These are phyloP conservation scores for Parapristionchus giblindavisi DNA, from an alignment of 2,888 invertebrate genomes.

Conservation along the genomic window DNA sequence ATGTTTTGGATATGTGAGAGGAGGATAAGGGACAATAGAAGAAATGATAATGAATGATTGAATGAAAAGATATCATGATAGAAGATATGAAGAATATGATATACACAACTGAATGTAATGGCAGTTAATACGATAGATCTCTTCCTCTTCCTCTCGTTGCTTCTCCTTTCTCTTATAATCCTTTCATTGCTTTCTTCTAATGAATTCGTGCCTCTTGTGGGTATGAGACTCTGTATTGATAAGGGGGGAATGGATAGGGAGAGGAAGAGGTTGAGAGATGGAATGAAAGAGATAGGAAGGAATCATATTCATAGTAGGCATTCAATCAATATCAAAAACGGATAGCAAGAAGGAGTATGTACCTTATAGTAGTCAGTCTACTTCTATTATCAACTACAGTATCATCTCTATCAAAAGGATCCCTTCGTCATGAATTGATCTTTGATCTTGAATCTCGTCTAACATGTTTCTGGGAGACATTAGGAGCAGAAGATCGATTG, in stretches of 20 bases:
- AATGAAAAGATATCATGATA: not conserved
- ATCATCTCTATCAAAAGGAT: not conserved
- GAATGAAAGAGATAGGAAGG: slow-evolving; percentile 6
- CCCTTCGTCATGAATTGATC: slow-evolving; percentile 17
- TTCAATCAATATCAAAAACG: too few species aligned
- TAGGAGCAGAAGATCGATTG: slow-evolving; percentile 1
- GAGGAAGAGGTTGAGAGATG: not conserved
- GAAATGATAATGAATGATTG: not conserved
- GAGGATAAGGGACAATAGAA: not conserved
- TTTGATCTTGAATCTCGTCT: slow-evolving; percentile 25
- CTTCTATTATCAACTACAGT: not conserved
- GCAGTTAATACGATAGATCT: not conserved
- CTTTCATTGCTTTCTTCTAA: not conserved
- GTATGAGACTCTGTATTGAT: too few species aligned
- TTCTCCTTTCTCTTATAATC: not conserved
- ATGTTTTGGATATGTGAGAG: slow-evolving; percentile 7
- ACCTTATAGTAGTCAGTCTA: not conserved
- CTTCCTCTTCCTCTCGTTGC: not conserved
- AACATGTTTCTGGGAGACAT: slow-evolving; percentile 33
- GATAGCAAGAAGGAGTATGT: not conserved
- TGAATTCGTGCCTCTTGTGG: slow-evolving; percentile 9
- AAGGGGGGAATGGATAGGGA: not conserved
- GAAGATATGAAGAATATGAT: not conserved
- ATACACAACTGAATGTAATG: not conserved
- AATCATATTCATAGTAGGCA: not conserved